These are phyloP conservation scores for Datnioides undecimradiatus DNA, from an alignment of 2,113 vertebrate species.

Conservation along the genomic window DNA sequence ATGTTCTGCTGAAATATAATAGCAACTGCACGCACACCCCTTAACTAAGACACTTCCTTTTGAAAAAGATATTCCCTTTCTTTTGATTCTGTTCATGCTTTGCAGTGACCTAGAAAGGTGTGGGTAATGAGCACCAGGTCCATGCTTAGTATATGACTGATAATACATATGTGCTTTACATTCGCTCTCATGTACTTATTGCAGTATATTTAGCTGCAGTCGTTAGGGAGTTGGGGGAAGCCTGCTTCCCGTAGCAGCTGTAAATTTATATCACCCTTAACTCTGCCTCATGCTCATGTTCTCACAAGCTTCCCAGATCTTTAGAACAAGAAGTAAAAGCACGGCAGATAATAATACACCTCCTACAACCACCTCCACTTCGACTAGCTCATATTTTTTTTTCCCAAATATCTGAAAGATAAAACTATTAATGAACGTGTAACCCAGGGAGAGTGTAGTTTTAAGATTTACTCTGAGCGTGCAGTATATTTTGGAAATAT, in stretches of 20 bases:
- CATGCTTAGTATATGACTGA: constrained; percentile 26
- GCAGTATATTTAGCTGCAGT: constrained; percentile 60
- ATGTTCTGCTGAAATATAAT: constrained; percentile 5
- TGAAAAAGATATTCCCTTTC: not conserved
- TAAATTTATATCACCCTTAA: constrained; percentile 34
- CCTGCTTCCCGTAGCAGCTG: constrained; percentile 30
- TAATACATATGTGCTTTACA: constrained; percentile 50
- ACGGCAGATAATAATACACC: not conserved
- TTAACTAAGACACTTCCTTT: not conserved
- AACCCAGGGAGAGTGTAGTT: not conserved
- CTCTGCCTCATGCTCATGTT: constrained; percentile 13
- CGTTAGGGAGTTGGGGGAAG: constrained; percentile 49
- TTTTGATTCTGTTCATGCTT: constrained; percentile 24
- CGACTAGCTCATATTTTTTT: not conserved
- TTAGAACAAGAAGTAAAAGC: constrained; percentile 7
- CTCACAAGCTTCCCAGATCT: constrained; percentile 19
- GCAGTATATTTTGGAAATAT: not conserved
- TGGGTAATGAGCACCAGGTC: constrained; percentile 48
- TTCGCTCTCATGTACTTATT: constrained; percentile 27
- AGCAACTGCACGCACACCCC: not conserved
- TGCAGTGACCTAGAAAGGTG: constrained; percentile 47
- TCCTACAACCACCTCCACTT: not conserved
- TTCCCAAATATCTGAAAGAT: not conserved
- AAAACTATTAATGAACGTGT: not conserved
- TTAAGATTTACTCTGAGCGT: not conserved